These are phyloP conservation scores for Drosophila simulans DNA, from an alignment of 1,140 invertebrate genomes.

Conservation along the genomic window DNA sequence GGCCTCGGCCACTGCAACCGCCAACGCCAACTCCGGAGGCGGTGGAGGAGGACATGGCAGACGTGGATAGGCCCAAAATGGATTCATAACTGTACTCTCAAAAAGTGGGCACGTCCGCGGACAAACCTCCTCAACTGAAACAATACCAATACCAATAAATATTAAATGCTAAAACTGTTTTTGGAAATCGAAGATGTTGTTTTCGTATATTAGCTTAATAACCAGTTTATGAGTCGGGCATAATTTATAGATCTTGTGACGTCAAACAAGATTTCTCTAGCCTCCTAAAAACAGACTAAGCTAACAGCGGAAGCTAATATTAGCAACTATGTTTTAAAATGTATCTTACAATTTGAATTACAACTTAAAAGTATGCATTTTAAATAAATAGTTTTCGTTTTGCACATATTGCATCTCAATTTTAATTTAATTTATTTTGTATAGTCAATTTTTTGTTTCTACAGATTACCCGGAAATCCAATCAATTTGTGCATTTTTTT, in stretches of 20 bases:
- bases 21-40: not conserved
- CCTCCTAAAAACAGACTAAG: no score
- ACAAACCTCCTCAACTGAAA: not conserved
- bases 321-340: no score
- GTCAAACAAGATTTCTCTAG: not conserved
- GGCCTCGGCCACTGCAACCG: conserved; percentile 27
- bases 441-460: no score
- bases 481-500: no score
- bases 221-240: not conserved
- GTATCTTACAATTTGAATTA: no score
- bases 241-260: not conserved
- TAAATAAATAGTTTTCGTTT: no score
- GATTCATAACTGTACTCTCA: not conserved
- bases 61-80: not conserved
- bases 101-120: conserved; percentile 1
- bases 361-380: no score
- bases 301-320: no score
- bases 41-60: not conserved
- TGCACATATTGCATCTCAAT: no score
- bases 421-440: no score
- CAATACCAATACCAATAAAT: not conserved
- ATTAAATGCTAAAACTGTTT: not conserved
- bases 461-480: no score
- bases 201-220: not conserved
- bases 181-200: not conserved